phyloP scores from a whole-genome alignment of 2,797 vertebrate species.

The Danio choprae region DNA sequence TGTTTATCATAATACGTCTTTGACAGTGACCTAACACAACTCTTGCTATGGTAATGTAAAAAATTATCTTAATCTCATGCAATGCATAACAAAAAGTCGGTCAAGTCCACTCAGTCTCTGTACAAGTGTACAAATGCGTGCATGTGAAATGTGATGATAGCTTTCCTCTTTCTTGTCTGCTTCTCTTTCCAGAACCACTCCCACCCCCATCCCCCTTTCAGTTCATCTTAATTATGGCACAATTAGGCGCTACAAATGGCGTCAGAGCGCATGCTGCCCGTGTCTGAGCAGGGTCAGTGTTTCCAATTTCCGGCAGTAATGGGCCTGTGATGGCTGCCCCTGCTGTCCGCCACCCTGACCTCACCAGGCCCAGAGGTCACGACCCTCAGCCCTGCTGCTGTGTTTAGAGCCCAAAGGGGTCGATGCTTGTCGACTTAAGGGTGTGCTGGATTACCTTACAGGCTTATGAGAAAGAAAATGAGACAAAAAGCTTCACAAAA shows the following conservation, averaged over 20 bases:
- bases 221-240: conserved; percentile 74
- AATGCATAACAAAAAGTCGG: background rate
- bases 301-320: conserved; percentile 71
- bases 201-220: conserved; percentile 55
- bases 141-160: conserved; percentile 54
- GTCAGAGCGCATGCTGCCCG: conserved; percentile 54
- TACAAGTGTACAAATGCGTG: conserved; percentile 46
- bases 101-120: conserved; percentile 45
- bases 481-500: conserved; percentile 41
- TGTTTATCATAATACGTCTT: no score
- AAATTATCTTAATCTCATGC: background rate
- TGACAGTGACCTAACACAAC: no score
- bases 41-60: no score
- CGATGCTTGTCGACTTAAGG: conserved; percentile 35
- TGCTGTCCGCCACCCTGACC: conserved; percentile 57
- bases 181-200: conserved; percentile 59
- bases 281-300: conserved; percentile 60
- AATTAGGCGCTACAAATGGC: conserved; percentile 77
- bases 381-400: conserved; percentile 52
- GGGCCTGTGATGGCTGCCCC: conserved; percentile 62
- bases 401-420: conserved; percentile 49
- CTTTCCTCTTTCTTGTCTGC: conserved; percentile 65
- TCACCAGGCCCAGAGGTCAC: conserved; percentile 50
- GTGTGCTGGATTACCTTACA: conserved; percentile 44
- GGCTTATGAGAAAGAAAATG: conserved; percentile 21